Evolutionary conservation across 2,888 invertebrate genomes (phyloP).

Genomic region (Xiphydria camelus): DNA sequence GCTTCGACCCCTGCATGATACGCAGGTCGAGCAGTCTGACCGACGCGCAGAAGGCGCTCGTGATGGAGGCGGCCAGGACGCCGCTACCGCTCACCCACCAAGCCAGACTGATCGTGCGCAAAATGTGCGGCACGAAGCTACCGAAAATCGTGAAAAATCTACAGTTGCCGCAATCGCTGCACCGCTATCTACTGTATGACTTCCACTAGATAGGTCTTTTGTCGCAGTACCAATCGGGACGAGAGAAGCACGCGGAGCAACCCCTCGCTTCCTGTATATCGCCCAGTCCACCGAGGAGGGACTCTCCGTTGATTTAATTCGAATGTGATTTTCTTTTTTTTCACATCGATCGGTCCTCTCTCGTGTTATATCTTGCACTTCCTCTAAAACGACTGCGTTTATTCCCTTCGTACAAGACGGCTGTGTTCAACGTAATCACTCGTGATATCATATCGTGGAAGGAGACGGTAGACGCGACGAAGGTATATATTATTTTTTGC

Average conservation of each 20-base stretch:
- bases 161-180: conserved; percentile 68
- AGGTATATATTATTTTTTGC: too few species aligned
- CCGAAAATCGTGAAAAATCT: conserved; percentile 63
- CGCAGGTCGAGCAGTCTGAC: conserved; percentile 70
- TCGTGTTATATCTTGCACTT: not conserved
- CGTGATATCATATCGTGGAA: not conserved
- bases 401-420: conserved; percentile 2
- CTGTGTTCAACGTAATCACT: not conserved
- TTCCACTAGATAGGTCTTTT: conserved; percentile 53
- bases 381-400: not conserved
- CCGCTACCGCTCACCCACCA: conserved; percentile 72
- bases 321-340: too few species aligned
- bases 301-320: too few species aligned
- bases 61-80: conserved; percentile 69
- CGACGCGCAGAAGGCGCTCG: conserved; percentile 66
- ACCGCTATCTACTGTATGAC: conserved; percentile 72
- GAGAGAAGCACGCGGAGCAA: too few species aligned
- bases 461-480: too few species aligned
- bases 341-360: too few species aligned
- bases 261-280: too few species aligned
- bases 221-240: too few species aligned
- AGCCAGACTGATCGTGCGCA: conserved; percentile 65
- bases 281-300: too few species aligned
- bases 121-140: conserved; percentile 63
- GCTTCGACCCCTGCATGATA: conserved; percentile 80